Conservation (phyloP, 2,113 vertebrate genomes). For the Otolemur garnettii region DNA sequence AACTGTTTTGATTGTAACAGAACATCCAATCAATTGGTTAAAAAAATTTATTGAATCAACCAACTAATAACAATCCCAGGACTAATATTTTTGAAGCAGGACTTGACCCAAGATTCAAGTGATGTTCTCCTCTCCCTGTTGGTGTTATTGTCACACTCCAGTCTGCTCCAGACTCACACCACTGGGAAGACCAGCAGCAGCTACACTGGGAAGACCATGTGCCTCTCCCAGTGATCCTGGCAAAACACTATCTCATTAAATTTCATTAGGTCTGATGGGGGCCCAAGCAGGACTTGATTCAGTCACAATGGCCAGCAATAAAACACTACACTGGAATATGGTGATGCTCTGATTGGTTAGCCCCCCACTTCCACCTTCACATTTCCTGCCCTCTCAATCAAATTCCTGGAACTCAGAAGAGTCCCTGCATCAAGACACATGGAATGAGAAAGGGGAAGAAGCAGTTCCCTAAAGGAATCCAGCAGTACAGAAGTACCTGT, state of each 20-base stretch:
- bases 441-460: neutral
- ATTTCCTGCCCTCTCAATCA: neutral
- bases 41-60: neutral
- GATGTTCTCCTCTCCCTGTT: neutral
- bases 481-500: fast-evolving
- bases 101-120: neutral
- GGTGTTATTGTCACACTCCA: neutral
- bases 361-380: too few relatives aligned
- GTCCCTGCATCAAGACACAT: neutral
- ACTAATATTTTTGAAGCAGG: neutral
- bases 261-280: neutral
- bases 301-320: neutral
- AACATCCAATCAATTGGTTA: neutral
- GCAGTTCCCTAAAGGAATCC: neutral
- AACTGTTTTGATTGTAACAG: neutral
- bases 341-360: neutral
- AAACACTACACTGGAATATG: too few relatives aligned
- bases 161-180: neutral
- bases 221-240: neutral
- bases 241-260: neutral
- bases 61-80: neutral
- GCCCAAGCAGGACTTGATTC: neutral
- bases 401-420: neutral
- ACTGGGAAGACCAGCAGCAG: neutral
- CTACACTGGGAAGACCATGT: neutral